These are phyloP conservation scores for Meleagris gallopavo DNA, from an alignment of 2,113 vertebrate species.

Conservation along the genomic window DNA sequence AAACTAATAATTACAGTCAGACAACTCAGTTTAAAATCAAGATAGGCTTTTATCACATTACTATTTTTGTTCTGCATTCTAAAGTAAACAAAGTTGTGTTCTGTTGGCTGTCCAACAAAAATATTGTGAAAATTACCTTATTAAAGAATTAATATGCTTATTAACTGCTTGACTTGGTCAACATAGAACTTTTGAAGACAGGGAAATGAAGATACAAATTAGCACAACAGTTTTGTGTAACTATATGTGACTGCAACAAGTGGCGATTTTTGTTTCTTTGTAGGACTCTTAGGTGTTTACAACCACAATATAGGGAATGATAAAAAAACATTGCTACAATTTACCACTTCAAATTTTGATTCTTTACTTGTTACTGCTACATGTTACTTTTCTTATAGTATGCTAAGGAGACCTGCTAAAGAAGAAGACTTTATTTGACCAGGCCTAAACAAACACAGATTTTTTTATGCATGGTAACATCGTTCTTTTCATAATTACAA, in stretches of 20 bases:
- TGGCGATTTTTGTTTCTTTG: background rate
- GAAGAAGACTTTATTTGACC: background rate
- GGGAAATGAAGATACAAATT: background rate
- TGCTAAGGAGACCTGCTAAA: background rate
- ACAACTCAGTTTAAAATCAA: background rate
- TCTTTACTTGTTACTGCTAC: background rate
- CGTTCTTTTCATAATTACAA: background rate
- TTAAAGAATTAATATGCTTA: background rate
- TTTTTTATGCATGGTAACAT: background rate
- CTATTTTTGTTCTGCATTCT: background rate
- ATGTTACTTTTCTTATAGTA: background rate
- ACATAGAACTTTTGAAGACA: background rate
- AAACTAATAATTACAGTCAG: background rate
- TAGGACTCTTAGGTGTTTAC: background rate
- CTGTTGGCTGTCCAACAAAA: background rate
- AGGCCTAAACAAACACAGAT: background rate
- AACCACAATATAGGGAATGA: background rate
- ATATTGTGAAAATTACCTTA: background rate
- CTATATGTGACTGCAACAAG: background rate
- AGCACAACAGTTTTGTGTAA: background rate
- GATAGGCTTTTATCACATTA: background rate
- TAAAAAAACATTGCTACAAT: background rate
- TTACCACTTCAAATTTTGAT: background rate
- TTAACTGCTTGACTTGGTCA: background rate
- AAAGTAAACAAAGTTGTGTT: background rate